Evolutionary conservation across 2,888 invertebrate genomes (phyloP).

Genomic region (Yponomeuta sedellus): DNA sequence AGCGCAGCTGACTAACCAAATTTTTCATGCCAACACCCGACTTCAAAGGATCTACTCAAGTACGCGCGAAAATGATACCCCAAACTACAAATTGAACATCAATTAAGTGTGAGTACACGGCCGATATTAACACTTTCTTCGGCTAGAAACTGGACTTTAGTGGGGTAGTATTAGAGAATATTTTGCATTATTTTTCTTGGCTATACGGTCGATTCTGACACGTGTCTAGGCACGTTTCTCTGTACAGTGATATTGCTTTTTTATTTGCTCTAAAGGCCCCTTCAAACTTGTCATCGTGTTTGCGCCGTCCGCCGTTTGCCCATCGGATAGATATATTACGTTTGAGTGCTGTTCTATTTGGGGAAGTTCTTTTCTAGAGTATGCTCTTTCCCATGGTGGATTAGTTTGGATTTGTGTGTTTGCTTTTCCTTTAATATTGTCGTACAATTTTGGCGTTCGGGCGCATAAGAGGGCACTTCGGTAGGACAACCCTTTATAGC

Average conservation of each 20-base stretch:
- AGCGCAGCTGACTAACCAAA: background rate
- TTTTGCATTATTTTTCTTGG: background rate
- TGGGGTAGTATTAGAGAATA: background rate
- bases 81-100: conserved; percentile 55
- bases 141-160: background rate
- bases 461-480: no score
- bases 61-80: conserved; percentile 15
- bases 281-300: conserved; percentile 68
- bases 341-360: conserved; percentile 14
- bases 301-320: conserved; percentile 12
- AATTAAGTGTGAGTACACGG: conserved; percentile 53
- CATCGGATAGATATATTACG: conserved; percentile 17
- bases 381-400: conserved; percentile 8
- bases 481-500: no score
- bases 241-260: conserved; percentile 59
- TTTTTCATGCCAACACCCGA: conserved; percentile 12
- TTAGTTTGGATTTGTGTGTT: conserved; percentile 8
- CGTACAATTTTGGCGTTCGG: background rate
- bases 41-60: conserved; percentile 13
- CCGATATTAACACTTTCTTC: background rate
- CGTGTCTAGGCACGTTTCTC: conserved; percentile 43
- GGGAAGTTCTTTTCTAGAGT: conserved; percentile 2
- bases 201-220: conserved; percentile 27
- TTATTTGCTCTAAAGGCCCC: conserved; percentile 66
- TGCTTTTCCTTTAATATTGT: conserved; percentile 4